Evolutionary conservation across 2,888 invertebrate genomes (phyloP), one percentile per base, ranked within the genome.

Genomic region (Coelinius sp.): DNA sequence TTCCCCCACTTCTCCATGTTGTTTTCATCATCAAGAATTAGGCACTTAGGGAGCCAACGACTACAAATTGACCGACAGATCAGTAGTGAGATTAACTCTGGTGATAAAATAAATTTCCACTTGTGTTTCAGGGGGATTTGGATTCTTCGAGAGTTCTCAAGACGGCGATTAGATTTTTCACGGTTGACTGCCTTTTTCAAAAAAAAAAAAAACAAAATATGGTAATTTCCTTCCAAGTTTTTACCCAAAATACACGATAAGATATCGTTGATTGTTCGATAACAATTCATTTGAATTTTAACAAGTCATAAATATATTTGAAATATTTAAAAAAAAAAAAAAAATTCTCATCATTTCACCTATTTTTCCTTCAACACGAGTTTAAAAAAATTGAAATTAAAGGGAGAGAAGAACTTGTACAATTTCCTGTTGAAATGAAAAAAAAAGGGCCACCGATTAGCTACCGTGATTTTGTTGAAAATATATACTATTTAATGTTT

Each of bases 51-150:
- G 31, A 10, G 31, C n/a, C n/a, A 65, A 56, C 70, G 53, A 53
- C 65, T 70, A 70, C 70, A 70, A 70, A 70, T 70, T 70, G 65
- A 65, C 65, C 24, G 65, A 70, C 56, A 53, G 53, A 70, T 65
- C 56, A 53, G 65, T 44, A 59, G 38, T 53, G 44, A 70, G 70
- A 70, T 70, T 56, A 56, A 27, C 5, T 24, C 17, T n/a, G 27
- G 41, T 27, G 70, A 70, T 70, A 53, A 70, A 70, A 70, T 69
- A 59, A 59, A 59, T 59, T 59, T 59, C 35, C 10, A 3, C 53
- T 41, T 49, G 46, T n/a, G n/a, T n/a, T 17, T 20, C 1, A 2
- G 46, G 46, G 46, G 46, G 46, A 49, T 49, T n/a, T 10, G 46
- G 46, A 49, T 49, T 49, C 46, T 14, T 20, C 20, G 20, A 20